Base-by-base conservation (phyloP, 2,888 invertebrate species). In the Acrobasis repandana region DNA sequence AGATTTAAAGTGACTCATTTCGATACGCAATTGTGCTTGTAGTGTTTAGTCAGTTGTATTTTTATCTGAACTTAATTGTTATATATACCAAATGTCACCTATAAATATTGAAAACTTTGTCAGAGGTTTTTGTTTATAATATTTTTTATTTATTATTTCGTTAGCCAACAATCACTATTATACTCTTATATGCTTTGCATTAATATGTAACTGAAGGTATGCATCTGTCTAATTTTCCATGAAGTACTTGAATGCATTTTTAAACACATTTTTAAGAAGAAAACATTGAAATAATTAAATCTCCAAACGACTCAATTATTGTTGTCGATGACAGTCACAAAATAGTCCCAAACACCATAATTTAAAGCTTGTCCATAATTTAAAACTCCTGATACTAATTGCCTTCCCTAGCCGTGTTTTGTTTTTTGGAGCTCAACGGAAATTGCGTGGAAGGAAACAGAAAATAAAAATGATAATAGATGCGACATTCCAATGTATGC, bases 391-490 rank as follows among this genome's bases (percentile, higher is more conserved):
- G 80, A 78, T 80, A 83, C 86, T 87, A 87, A 89, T 88, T 88
- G 82, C 86, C 79, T 70, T 73, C 74, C 76, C 80, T 76, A 75
- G 77, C 72, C 76, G 75, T 74, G 77, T 74, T 75, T 74, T 73
- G 80, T 82, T 76, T 77, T 79, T 80, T 82, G 85, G 80, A 68
- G 71, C 71, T 74, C 71, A 79, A 71, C 83, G 88, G 87, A 88
- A 89, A 89, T 89, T 87, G 80, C 80, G 76, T 80, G 87, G 85
- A 88, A 87, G 80, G 79, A 82, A 43, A n/a, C 11, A 10, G 5
- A 14, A 43, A 43, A 3, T 43, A 43, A 14, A 43, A 10, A 14
- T 6, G 4, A n/a, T n/a, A 2, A 43, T 6, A 43, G 43, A 43
- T 43, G 43, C n/a, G 43, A 14, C 43, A 43, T n/a, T 43, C n/a